phyloP scores from a whole-genome alignment of 1,140 invertebrate genomes.

The Hestina assimilis region DNA sequence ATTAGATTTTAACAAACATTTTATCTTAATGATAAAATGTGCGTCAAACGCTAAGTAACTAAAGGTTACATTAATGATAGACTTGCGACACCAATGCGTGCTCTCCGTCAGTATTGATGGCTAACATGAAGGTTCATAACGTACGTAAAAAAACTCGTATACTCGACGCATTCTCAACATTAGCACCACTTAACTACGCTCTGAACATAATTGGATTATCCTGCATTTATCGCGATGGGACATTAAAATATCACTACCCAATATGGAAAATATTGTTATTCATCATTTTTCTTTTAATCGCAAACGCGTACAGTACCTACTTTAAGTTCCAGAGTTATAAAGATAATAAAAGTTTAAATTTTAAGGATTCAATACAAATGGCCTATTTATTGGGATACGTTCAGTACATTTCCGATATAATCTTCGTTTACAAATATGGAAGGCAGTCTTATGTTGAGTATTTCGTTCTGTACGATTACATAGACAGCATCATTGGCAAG shows the following conservation, averaged over 20 bases:
- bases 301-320: slow-evolving; percentile 8
- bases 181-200: background rate
- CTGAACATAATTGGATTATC: background rate
- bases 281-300: background rate
- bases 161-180: background rate
- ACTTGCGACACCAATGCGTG: no score
- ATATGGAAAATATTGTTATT: slow-evolving; percentile 6
- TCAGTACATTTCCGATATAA: slow-evolving; percentile 27
- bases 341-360: background rate
- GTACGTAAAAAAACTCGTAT: background rate
- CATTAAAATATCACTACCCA: slow-evolving; percentile 6
- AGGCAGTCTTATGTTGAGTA: slow-evolving; percentile 21
- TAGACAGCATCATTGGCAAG: slow-evolving; percentile 27
- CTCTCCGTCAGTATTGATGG: no score
- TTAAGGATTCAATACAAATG: slow-evolving; percentile 20
- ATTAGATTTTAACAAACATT: no score
- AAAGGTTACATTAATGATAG: no score
- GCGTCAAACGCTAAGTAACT: no score
- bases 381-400: slow-evolving; percentile 24
- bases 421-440: slow-evolving; percentile 24
- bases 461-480: slow-evolving; percentile 21
- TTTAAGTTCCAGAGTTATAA: slow-evolving; percentile 6
- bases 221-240: background rate
- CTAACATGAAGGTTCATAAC: background rate
- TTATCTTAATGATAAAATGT: no score